Conservation (phyloP, 2,113 vertebrate genomes). For the Abramis brama region DNA sequence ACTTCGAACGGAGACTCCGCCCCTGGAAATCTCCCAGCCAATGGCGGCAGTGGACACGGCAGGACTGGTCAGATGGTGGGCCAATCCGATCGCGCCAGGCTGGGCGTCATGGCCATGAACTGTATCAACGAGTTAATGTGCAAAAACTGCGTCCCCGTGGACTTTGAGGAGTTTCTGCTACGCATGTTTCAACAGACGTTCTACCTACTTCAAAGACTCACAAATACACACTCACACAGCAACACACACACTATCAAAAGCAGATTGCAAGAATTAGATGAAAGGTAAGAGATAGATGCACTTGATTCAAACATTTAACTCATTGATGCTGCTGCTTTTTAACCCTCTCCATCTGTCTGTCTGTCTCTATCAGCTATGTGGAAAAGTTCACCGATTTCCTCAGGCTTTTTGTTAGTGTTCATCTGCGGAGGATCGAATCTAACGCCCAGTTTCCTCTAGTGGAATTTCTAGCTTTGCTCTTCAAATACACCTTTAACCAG, state of each 20-base stretch:
- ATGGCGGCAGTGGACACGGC: conserved; percentile 79
- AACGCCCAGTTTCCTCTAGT: conserved; percentile 96
- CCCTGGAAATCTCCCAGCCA: conserved; percentile 72
- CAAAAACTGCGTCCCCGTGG: conserved; percentile 98
- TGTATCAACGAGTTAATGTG: conserved; percentile 99
- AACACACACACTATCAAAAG: conserved; percentile 91
- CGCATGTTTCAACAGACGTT: conserved; percentile 99
- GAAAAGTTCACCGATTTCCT: conserved; percentile 99
- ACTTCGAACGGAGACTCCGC: conserved; percentile 73
- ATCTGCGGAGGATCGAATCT: conserved; percentile 93
- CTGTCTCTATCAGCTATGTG: conserved; percentile 83
- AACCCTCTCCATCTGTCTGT: conserved; percentile 40
- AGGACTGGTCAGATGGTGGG: conserved; percentile 66
- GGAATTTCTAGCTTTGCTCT: conserved; percentile 92
- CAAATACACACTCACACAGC: conserved; percentile 91
- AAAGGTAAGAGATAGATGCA: conserved; percentile 80
- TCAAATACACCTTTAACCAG: conserved; percentile 99
- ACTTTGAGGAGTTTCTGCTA: conserved; percentile 97
- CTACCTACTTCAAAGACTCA: conserved; percentile 97
- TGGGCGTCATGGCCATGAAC: conserved; percentile 94
- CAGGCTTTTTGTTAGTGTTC: conserved; percentile 95
- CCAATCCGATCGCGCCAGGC: conserved; percentile 82
- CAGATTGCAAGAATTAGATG: conserved; percentile 93
- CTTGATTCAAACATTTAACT: not conserved
- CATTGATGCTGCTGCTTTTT: conserved; percentile 57